phyloP scores from a whole-genome alignment of 2,113 vertebrate species.

The Lepus timidus region DNA sequence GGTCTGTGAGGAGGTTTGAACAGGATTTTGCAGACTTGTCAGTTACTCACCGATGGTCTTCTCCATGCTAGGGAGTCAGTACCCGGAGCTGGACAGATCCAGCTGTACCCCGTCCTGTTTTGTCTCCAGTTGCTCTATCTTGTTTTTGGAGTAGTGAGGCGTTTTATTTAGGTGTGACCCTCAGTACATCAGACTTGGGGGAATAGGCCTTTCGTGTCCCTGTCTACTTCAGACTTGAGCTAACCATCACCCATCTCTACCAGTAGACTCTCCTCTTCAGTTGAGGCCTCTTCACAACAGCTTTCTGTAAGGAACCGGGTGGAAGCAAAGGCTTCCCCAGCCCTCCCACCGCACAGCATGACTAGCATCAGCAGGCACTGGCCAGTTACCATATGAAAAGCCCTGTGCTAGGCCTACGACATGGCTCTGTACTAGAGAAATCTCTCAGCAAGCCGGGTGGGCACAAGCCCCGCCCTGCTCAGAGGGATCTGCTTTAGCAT shows the following conservation, averaged over 20 bases:
- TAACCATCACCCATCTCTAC: not conserved
- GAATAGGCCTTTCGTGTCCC: too few species aligned
- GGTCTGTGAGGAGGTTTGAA: too few species aligned
- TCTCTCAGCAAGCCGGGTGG: not conserved
- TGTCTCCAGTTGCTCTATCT: too few species aligned
- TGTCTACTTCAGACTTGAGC: too few species aligned
- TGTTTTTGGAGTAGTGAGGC: too few species aligned
- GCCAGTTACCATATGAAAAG: not conserved
- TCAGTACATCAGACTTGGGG: too few species aligned
- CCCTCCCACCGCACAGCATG: not conserved
- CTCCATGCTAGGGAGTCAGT: too few species aligned
- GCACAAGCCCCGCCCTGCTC: not conserved
- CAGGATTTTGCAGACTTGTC: too few species aligned
- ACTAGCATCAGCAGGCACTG: not conserved
- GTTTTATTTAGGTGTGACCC: too few species aligned
- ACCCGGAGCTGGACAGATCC: too few species aligned
- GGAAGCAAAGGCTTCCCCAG: not conserved
- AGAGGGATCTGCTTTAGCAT: not conserved
- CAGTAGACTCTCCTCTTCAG: not conserved
- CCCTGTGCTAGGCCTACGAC: not conserved
- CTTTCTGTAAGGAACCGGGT: not conserved
- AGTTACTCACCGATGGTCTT: too few species aligned
- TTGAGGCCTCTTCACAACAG: not conserved
- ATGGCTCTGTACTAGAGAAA: not conserved
- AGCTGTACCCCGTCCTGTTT: too few species aligned